These are phyloP conservation scores for Mus pahari DNA, from an alignment of 2,113 vertebrate species.

Conservation along the genomic window DNA sequence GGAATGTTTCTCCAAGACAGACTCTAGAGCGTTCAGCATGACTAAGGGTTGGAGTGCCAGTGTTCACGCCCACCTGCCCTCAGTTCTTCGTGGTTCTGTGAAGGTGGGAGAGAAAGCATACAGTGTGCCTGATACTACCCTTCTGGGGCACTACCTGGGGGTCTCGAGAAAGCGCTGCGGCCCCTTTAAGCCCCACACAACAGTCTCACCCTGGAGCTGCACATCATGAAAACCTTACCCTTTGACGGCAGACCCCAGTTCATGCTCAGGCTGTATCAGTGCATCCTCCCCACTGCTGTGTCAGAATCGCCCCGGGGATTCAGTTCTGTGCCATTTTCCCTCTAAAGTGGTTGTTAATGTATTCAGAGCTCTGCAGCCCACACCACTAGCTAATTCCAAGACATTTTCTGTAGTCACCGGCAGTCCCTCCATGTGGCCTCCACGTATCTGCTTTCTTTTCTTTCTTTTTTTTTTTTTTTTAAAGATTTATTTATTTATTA, in stretches of 20 bases:
- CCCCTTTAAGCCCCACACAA: accelerated
- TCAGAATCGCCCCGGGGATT: neutral
- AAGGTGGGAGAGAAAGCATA: neutral
- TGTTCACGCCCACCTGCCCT: too few relatives aligned
- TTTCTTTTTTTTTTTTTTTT: too few relatives aligned
- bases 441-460: too few relatives aligned
- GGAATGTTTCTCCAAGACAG: neutral
- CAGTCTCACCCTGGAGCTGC: neutral
- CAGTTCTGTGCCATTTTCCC: neutral
- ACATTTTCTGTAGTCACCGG: neutral
- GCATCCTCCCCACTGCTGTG: neutral
- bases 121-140: neutral
- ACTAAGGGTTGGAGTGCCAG: neutral
- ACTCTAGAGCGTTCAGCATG: neutral
- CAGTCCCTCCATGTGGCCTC: neutral
- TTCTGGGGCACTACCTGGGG: neutral
- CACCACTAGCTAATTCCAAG: neutral
- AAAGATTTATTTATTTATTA: too few relatives aligned
- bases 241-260: neutral
- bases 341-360: neutral
- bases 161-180: neutral
- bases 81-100: accelerated
- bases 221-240: neutral
- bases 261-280: neutral
- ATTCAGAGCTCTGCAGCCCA: neutral